These are phyloP conservation scores for Eueremaeus valkanovi DNA, from an alignment of 2,888 invertebrate genomes.

Conservation along the genomic window DNA sequence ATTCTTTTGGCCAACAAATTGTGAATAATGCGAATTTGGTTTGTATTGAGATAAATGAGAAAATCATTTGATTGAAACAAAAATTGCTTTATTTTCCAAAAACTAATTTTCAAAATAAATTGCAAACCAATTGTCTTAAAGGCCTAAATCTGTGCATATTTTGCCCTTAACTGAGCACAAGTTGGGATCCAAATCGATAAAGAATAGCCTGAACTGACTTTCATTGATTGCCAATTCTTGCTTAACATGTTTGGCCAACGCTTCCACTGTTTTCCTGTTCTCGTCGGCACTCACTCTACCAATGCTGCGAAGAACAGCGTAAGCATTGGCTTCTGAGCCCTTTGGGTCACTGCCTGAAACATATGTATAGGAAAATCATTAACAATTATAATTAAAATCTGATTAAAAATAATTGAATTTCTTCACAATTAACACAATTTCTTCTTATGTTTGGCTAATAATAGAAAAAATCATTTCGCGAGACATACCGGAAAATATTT, in stretches of 20 bases:
- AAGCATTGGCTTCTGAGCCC: conserved; percentile 2
- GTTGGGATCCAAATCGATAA: conserved; percentile 11
- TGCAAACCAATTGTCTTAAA: conserved; percentile 21
- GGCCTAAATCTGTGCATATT: conserved; percentile 5
- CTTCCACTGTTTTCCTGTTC: conserved; percentile 19
- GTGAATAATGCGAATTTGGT: no score
- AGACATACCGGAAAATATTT: conserved; percentile 23
- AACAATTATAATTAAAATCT: background rate
- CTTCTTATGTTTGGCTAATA: no score
- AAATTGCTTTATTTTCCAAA: no score
- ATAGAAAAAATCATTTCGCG: no score
- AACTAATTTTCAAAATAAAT: no score
- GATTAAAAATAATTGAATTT: background rate
- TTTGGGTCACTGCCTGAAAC: conserved; percentile 30
- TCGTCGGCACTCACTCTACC: conserved; percentile 29
- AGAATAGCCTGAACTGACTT: background rate
- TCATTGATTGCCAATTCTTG: background rate
- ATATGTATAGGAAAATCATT: background rate
- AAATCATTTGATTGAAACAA: no score
- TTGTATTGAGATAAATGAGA: no score
- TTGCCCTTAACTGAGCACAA: conserved; percentile 1
- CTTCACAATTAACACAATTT: no score
- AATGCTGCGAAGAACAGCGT: conserved; percentile 19
- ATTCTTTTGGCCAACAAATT: no score
- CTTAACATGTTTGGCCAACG: background rate